These are phyloP conservation scores for Polyodon spathula DNA, from an alignment of 2,113 vertebrate species.

Conservation along the genomic window DNA sequence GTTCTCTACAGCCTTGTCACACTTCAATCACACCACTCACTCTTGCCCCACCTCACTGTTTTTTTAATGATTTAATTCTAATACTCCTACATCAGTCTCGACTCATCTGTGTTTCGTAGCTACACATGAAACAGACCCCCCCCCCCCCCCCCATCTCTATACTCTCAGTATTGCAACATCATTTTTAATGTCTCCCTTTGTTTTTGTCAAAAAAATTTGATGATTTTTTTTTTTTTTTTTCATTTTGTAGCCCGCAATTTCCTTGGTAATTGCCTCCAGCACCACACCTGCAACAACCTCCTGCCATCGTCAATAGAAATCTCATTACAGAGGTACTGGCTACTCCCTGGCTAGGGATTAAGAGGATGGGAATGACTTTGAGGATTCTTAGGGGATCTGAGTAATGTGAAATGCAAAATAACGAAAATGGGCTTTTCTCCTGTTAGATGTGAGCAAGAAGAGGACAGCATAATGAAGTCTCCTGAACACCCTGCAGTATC, in stretches of 20 bases:
- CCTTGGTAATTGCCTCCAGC: conserved; percentile 6
- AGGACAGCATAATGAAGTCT: neutral
- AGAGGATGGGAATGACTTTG: conserved; percentile 35
- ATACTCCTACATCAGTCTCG: neutral
- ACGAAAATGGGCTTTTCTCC: too few relatives aligned
- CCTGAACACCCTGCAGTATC: too few relatives aligned
- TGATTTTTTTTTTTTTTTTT: too few relatives aligned
- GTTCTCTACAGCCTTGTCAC: neutral
- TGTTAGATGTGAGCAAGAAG: too few relatives aligned
- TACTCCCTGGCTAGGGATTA: conserved; percentile 37
- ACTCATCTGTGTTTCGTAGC: conserved; percentile 6
- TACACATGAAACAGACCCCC: neutral
- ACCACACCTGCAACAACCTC: conserved; percentile 13
- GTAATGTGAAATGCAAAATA: too few relatives aligned
- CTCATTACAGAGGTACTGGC: conserved; percentile 24
- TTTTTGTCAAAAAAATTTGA: too few relatives aligned
- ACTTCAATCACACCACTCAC: neutral
- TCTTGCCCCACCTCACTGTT: neutral
- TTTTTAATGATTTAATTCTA: too few relatives aligned
- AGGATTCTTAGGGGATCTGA: conserved; percentile 27
- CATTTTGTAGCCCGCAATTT: too few relatives aligned
- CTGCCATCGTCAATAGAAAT: conserved; percentile 11
- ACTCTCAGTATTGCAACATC: too few relatives aligned
- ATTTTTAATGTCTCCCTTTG: too few relatives aligned
- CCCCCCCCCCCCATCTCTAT: too few relatives aligned